Evolutionary conservation across 1,140 invertebrate genomes (phyloP).

Genomic region (Asbolus verrucosus): DNA sequence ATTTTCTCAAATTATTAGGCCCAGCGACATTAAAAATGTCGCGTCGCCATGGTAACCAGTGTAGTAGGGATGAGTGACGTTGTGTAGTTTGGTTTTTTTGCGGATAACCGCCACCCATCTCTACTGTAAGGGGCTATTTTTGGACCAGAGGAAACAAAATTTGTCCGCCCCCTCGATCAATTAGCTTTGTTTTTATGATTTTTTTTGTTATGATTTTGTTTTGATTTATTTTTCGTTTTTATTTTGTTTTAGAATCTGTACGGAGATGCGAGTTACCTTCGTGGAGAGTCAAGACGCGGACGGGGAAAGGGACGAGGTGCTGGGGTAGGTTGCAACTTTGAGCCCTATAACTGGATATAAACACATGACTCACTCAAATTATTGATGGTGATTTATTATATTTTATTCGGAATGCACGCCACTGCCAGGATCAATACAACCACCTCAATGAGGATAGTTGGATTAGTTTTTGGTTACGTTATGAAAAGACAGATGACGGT

Average conservation of each 20-base stretch:
- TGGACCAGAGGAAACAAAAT: not conserved
- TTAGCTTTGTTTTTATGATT: conserved; percentile 31
- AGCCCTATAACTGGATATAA: conserved; percentile 18
- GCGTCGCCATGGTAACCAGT: not conserved
- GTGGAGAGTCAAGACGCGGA: conserved; percentile 63
- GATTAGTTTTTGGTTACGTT: not conserved
- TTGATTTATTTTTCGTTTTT: conserved; percentile 61
- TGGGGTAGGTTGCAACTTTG: conserved; percentile 61
- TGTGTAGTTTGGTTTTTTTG: conserved; percentile 1
- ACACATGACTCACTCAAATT: conserved; percentile 41
- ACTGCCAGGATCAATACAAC: conserved; percentile 4
- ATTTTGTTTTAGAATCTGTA: conserved; percentile 65
- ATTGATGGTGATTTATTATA: conserved; percentile 40
- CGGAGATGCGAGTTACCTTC: conserved; percentile 62
- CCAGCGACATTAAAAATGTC: not conserved
- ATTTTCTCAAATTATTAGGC: conserved; percentile 20
- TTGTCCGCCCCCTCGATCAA: not conserved
- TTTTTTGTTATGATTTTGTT: conserved; percentile 54
- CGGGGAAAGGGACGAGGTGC: conserved; percentile 64
- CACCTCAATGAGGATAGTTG: not conserved
- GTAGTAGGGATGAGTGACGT: not conserved
- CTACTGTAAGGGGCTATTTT: not conserved
- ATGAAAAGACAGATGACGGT: not conserved
- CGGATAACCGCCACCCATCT: not conserved
- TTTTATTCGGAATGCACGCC: conserved; percentile 35